Evolutionary conservation across 1,140 invertebrate species (phyloP), one percentile per base, ranked within the genome.

Genomic region (Palaemon carinicauda): DNA sequence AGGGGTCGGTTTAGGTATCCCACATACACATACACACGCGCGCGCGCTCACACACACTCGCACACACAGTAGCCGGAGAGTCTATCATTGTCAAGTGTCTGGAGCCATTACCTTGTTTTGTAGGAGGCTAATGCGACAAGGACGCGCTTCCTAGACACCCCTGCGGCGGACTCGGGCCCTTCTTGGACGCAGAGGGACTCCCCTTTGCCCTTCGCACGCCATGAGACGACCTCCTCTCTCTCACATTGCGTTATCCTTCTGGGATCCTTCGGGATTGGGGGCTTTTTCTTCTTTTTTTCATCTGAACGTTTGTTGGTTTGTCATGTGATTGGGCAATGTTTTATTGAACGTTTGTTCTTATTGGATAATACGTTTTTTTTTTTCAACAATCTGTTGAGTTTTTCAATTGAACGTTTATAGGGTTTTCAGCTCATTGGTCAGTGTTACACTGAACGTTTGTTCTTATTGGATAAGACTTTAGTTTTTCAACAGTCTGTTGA

Each of bases 81-180:
- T 82, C 81, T 71, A 82, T 82, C 71, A 74, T 74, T 82, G 53
- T 74, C 81, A 82, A 82, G 81, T 82, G 81, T 82, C 81, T 73
- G 69, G 52, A n/a, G 14, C 81, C 71, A 82, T 82, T 82, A 82
- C 81, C 81, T 82, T 82, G 81, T 82, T 82, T 56, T 74, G n/a
- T 29, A 41, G 65, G 69, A 17, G 71, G 69, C 51, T 82, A 82
- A 82, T 82, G 81, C 81, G 69, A 82, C 81, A 82, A 82, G 81
- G 81, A 74, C 81, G 60, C 65, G 81, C 69, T 50, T 29, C 69
- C 12, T 17, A 51, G 81, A 27, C 53, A 69, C 33, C 33, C 33
- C 24, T 29, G 69, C 50, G 24, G 21, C 60, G 60, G 33, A 12
- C 50, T 27, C 71, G 52, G 51, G 81, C 73, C 81, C 81, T 82